Evolutionary conservation across 2,888 invertebrate species (phyloP), one percentile per base, ranked within the genome.

Genomic region (Drosophila algonquin): DNA sequence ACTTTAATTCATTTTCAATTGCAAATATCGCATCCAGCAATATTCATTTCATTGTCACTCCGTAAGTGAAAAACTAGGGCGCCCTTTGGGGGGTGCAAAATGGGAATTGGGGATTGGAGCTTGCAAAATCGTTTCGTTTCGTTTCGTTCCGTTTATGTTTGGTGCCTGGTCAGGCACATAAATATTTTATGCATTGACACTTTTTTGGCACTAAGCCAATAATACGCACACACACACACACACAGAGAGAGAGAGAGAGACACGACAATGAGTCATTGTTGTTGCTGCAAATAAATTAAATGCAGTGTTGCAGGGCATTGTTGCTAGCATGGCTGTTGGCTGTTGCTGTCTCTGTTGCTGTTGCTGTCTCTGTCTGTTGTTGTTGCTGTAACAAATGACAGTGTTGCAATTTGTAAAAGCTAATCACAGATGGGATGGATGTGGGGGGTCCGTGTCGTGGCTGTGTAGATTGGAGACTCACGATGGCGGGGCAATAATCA

Each of bases 251-350:
- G 3, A 32, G 21, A 21, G 21, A 21, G 21, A 24, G 24, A 24
- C 24, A 24, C 10, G 63, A 58, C 72, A 72, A 54, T 72, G 70
- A 56, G 47, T 75, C 75, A 75, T 74, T 73, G 73, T 73, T 75
- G 69, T 75, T 74, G 51, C 24, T 24, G 24, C 78, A 82, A 86
- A 82, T 88, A 88, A 86, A 86, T 82, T 80, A 82, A 88, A 74
- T 74, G 64, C 75, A 73, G 53, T 83, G 67, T 45, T 40, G 5
- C 35, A 14, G 35, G 68, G 58, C 63, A 70, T 64, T 69, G 64
- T 68, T 73, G 61, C 54, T 53, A 48, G 35, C 53, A 48, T 32
- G 24, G 24, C 24, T 60, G 57, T 40, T 24, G 24, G 30, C 27
- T 72, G 51, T 46, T 63, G 35, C 24, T 51, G 32, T 57, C 21